Conservation (phyloP, 2,113 vertebrate species). For the Pelobates fuscus region DNA sequence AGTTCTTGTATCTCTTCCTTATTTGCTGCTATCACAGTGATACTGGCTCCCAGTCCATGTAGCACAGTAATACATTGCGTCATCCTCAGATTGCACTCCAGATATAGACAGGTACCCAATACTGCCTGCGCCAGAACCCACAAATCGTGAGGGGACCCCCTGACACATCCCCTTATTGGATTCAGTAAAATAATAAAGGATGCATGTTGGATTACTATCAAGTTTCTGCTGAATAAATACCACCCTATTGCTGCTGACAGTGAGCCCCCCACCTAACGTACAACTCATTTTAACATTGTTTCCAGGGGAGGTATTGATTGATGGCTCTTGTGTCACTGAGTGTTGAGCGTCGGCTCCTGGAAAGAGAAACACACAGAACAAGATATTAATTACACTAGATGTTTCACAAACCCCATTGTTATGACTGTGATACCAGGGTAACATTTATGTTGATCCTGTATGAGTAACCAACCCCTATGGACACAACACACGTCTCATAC, state of each 20-base stretch:
- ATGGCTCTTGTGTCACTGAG: neutral
- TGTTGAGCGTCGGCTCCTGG: conserved; percentile 32
- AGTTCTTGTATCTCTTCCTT: neutral
- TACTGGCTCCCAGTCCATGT: neutral
- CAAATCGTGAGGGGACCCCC: conserved; percentile 38
- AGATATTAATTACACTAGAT: neutral
- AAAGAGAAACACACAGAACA: neutral
- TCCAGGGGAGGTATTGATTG: neutral
- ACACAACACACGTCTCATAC: neutral
- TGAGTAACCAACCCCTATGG: neutral
- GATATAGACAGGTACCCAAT: conserved; percentile 17
- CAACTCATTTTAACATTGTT: neutral
- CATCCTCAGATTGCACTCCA: neutral
- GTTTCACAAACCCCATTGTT: neutral
- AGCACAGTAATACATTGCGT: conserved; percentile 8
- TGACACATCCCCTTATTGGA: conserved; percentile 3
- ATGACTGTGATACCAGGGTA: neutral
- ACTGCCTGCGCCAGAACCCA: conserved; percentile 5
- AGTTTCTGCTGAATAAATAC: neutral
- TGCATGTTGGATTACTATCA: neutral
- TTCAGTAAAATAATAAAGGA: conserved; percentile 8
- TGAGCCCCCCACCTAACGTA: conserved; percentile 20
- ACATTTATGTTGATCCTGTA: neutral
- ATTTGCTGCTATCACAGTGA: neutral
- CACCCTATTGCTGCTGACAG: neutral